phyloP scores from a whole-genome alignment of 2,797 vertebrate species.

The Microctenopoma lineatum region DNA sequence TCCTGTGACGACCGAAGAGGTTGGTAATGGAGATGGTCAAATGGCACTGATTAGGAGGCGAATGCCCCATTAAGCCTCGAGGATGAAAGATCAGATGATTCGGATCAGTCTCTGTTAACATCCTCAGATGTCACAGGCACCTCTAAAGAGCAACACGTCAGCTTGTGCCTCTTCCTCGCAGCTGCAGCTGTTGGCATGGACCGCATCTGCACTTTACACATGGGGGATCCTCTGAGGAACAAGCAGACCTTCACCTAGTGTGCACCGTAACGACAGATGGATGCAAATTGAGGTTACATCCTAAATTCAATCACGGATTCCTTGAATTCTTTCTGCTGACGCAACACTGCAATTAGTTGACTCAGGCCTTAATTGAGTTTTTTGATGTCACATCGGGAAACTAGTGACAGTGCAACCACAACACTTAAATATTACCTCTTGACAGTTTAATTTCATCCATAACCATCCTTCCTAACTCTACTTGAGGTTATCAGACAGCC shows the following conservation, averaged over 20 bases:
- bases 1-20: slow-evolving; percentile 62
- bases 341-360: not conserved
- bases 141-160: not conserved
- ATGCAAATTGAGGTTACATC: not conserved
- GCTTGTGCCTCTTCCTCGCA: not conserved
- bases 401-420: not conserved
- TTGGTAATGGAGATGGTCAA: slow-evolving; percentile 49
- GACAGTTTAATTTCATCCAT: not conserved
- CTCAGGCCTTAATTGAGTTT: not conserved
- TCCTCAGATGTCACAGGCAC: not conserved
- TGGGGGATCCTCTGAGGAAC: not conserved
- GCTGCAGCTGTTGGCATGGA: not conserved
- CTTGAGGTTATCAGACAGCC: not conserved
- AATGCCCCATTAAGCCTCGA: slow-evolving; percentile 35
- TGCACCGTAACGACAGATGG: not conserved
- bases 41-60: slow-evolving; percentile 38
- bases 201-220: not conserved
- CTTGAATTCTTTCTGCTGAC: not conserved
- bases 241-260: not conserved
- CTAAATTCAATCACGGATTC: not conserved
- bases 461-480: not conserved
- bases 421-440: not conserved
- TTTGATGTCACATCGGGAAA: no score
- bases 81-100: slow-evolving; percentile 29
- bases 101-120: not conserved